Base-by-base conservation (phyloP, 2,797 vertebrate species). In the Sebastes oblongus region DNA sequence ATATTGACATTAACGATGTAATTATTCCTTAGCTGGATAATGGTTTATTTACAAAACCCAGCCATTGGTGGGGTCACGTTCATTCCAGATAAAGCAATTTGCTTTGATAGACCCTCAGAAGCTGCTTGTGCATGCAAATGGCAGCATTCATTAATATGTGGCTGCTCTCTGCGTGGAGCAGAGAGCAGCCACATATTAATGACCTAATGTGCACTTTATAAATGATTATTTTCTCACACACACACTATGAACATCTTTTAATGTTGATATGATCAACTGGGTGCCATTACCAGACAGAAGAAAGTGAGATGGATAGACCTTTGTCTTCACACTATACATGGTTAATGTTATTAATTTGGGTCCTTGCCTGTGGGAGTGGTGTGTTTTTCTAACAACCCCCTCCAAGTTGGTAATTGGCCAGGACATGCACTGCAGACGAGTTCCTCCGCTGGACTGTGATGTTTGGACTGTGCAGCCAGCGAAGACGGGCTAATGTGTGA, bases 21-120 rank as follows among this genome's bases (percentile, higher is more conserved):
- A 94, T 95, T 94, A 94, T 75, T 67, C 83, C 83, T 89, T 70
- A 39, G 80, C 88, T 91, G 87, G 88, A 89, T 93, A 93, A 93
- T 90, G 89, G 78, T 91, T 91, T 95, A 94, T 95, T 94, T 94
- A 91, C 90, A 85, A 91, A 94, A 89, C 83, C 84, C 77, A 81
- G 83, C 78, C 82, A 82, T 80, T 81, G 83, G 67, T 50, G 65
- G 75, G 89, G 90, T 94, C 91, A 88, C 66, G 78, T 92, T 91
- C 82, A 84, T 81, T 81, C 78, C 87, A 86, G 74, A 92, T 91
- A 81, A 92, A 91, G 88, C 89, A 92, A 90, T 95, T 95, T 93
- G 86, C 89, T 88, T 81, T 89, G 84, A 93, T 92, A 86, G 89
- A 94, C 87, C 86, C 86, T 93, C 76, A 77, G 87, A 89, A 90